Evolutionary conservation across 2,888 invertebrate species (phyloP).

Genomic region (Adela reaumurella): DNA sequence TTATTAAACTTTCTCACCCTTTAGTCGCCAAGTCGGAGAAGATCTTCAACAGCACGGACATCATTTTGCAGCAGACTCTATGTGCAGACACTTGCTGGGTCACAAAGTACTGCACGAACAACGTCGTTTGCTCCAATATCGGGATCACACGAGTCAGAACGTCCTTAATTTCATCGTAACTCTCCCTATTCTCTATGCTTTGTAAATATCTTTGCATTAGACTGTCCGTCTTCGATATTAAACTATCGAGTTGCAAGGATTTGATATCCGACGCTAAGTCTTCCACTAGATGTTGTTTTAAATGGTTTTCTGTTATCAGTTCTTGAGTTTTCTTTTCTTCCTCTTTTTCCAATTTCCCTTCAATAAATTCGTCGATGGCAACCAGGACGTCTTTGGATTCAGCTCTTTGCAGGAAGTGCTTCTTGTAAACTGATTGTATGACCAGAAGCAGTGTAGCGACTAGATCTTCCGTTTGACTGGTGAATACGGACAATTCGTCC

Average conservation of each 20-base stretch:
- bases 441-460: constrained; percentile 31
- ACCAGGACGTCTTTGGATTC: constrained; percentile 29
- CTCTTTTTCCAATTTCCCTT: constrained; percentile 19
- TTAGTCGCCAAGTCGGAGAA: constrained; percentile 78
- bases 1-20: no score
- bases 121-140: constrained; percentile 71
- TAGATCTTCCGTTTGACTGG: constrained; percentile 30
- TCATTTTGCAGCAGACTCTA: constrained; percentile 76
- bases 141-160: constrained; percentile 55
- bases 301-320: constrained; percentile 58
- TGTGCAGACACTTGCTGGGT: constrained; percentile 76
- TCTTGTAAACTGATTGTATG: constrained; percentile 38
- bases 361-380: constrained; percentile 35
- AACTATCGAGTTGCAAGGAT: constrained; percentile 50
- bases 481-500: constrained; percentile 14
- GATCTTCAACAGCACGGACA: constrained; percentile 76
- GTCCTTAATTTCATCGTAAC: constrained; percentile 23
- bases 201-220: constrained; percentile 40
- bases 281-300: constrained; percentile 63
- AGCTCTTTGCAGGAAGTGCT: constrained; percentile 28
- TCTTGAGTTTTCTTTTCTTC: constrained; percentile 44
- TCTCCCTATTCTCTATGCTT: constrained; percentile 23
- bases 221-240: constrained; percentile 34
- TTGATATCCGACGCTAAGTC: constrained; percentile 60
- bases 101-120: constrained; percentile 75